phyloP scores from a whole-genome alignment of 2,797 vertebrate genomes.

The Characodon lateralis region DNA sequence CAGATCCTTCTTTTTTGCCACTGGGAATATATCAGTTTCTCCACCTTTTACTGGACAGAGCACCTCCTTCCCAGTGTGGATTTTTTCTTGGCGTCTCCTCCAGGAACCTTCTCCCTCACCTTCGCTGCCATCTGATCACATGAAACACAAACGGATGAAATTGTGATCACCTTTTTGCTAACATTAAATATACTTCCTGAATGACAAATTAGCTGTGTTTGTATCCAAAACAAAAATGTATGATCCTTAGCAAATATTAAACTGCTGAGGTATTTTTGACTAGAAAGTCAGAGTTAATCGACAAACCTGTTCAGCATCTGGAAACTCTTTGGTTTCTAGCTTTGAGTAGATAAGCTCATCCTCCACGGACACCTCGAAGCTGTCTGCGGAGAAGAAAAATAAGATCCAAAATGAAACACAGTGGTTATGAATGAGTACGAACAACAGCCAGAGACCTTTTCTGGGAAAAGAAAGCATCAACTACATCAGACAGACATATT shows the following conservation, averaged over 20 bases:
- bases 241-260: background rate
- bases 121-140: conserved; percentile 38
- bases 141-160: conserved; percentile 13
- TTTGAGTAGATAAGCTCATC: conserved; percentile 65
- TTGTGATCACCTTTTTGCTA: background rate
- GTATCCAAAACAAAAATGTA: background rate
- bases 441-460: background rate
- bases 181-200: background rate
- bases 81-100: background rate
- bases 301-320: conserved; percentile 47
- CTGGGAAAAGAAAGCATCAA: too few relatives aligned
- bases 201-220: background rate
- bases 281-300: background rate
- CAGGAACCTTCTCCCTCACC: conserved; percentile 8
- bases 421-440: background rate
- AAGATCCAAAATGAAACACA: background rate
- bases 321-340: conserved; percentile 33
- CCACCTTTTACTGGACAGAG: conserved; percentile 3
- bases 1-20: background rate
- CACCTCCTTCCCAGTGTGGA: conserved; percentile 7
- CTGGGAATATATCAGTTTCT: conserved; percentile 21
- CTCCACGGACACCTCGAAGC: conserved; percentile 70
- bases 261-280: background rate
- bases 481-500: too few relatives aligned
- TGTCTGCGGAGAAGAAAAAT: conserved; percentile 45